Evolutionary conservation across 2,113 vertebrate species (phyloP), one percentile per base, ranked within the genome.

Genomic region (Bostrychus sinensis): DNA sequence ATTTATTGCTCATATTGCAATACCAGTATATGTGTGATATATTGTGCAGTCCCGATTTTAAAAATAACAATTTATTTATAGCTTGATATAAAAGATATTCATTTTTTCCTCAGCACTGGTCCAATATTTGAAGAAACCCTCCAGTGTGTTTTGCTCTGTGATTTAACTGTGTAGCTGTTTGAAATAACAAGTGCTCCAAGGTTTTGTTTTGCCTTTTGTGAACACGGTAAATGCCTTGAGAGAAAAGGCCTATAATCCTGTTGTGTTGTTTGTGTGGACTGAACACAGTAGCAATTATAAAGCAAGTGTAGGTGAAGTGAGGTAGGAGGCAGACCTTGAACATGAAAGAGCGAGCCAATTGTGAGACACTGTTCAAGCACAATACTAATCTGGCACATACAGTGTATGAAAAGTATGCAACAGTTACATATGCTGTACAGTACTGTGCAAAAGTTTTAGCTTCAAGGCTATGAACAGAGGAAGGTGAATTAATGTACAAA

Each of bases 281-380:
- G 28, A 56, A 36, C 38, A 16, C n/a, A 22, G 42, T n/a, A 30
- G 59, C 38, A 53, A 23, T 70, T 66, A 55, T 59, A 42, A 61
- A 65, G 23, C 30, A 14, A 9, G 68, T 70, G 72, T 56, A 70
- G 75, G 72, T 78, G 76, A 70, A 36, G 46, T 19, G 56, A 51
- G 37, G 61, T 56, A 59, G 70, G 65, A 66, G 66, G 70, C 25
- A 7, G 14, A 13, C 45, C 56, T 58, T 37, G 41, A 54, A 65
- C 58, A 63, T 43, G 22, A 36, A n/a, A 13, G 42, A 38, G 50
- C 42, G 30, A 56, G 64, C 42, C 43, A 53, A 42, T 23, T 61
- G 7, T 2, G 19, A 34, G 53, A 55, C 11, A 34, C 25, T 9
- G 17, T 20, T 50, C 58, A 20, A 48, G 70, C 77, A 76, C 51